Base-by-base conservation (phyloP, 2,113 vertebrate genomes). In the Perca schrenkii region DNA sequence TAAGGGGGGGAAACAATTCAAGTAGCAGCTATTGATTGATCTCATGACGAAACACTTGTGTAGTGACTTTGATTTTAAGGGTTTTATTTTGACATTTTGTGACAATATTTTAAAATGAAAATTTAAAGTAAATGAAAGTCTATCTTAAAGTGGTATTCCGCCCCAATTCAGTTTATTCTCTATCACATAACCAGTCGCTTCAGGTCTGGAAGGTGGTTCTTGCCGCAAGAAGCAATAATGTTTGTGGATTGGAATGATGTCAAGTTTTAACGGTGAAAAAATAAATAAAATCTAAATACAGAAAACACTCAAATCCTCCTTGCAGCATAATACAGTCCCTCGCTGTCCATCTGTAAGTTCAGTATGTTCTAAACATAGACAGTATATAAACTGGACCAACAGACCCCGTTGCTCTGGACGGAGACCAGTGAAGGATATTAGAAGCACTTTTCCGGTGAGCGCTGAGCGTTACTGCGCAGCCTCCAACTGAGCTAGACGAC, bases 231-330 rank as follows among this genome's bases (percentile, higher is more conserved):
- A 66, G 31, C 52, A 43, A 49, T 10, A 13, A 6, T 28, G 49
- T 36, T 49, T 40, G 2, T 56, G 28, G 52, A 53, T 75, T 67
- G 17, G 21, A 66, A 60, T 57, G 15, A 73, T 53, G 36, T 50
- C 19, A 52, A 8, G 3, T 12, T 77, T 73, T 62, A 10, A 62
- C n/a, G 56, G 19, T 4, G 46, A 15, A 61, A 79, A 79, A 67
- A 22, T 61, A 68, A 12, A 69, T 16, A 12, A 69, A 13, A 77
- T 50, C 40, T 57, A 66, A 46, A 71, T 22, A 84, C 19, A 47
- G 22, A 68, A 43, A 83, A 40, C 31, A 34, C 16, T 77, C 28
- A 49, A 75, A 69, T 71, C 19, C 57, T 53, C 61, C 54, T 28
- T 71, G 12, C 46, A 74, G 63, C 58, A 43, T 50, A 49, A 74